Base-by-base conservation (phyloP, 2,888 invertebrate genomes). In the Aporophyla nigra region DNA sequence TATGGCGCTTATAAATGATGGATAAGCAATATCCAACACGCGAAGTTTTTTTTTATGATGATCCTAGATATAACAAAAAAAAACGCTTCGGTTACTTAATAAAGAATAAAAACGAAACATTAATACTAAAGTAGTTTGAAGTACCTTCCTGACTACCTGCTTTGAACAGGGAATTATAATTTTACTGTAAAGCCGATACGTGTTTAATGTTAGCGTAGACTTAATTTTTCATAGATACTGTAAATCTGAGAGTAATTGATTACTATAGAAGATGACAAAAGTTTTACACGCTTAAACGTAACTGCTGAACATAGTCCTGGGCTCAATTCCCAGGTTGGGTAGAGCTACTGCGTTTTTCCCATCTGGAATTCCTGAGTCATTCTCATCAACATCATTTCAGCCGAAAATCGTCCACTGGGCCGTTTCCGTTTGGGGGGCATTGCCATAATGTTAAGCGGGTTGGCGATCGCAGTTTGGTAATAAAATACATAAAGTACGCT, bases 1-100 rank as follows among this genome's bases (percentile, higher is more conserved):
- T 68, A 65, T 78, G 43, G 33, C 49, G 58, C 67, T 78, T 78
- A 83, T 78, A 79, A 83, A 84, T 81, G 84, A 81, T 84, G 63
- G 80, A 79, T 56, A 65, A 69, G 80, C 80, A 68, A 81, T 72
- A 84, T 53, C 58, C 80, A 79, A 68, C 33, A 51, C 54, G 14
- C 16, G 33, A 24, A 83, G n/a, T 59, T 83, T 68, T 68, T 63
- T 65, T 78, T 84, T 79, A 68, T 72, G 80, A 84, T 72, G 63
- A 51, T 72, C 24, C 71, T 79, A 69, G 33, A 16, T 33, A 67
- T 68, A 51, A 40, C 33, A 62, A 84, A 78, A 62, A 84, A 78
- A 67, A 84, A 72, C 67, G 43, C 61, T 79, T 61, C 33, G 43
- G 24, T 82, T 76, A 63, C 78, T 72, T 69, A 68, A 61, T 73